Evolutionary conservation across 2,888 invertebrate species (phyloP).

Genomic region (Eilema depressum): DNA sequence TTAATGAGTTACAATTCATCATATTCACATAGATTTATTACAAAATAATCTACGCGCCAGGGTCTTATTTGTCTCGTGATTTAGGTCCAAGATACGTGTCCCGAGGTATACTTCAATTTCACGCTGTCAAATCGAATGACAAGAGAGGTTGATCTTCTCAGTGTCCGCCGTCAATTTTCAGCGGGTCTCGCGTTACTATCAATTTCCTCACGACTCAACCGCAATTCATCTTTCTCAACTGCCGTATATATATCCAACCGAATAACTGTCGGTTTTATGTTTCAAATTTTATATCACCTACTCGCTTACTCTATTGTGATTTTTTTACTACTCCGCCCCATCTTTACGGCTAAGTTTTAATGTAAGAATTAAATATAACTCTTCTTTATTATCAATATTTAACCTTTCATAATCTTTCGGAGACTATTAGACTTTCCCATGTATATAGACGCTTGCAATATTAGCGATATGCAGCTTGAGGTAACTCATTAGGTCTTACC

Average conservation of each 20-base stretch:
- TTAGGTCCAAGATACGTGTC: too few relatives aligned
- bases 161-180: constrained; percentile 60
- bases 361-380: background rate
- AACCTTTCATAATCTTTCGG: background rate
- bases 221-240: constrained; percentile 62
- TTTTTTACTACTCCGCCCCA: constrained; percentile 48
- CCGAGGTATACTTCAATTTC: constrained; percentile 59
- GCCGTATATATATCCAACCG: constrained; percentile 47
- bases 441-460: background rate
- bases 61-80: too few relatives aligned
- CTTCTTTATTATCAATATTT: background rate
- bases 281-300: constrained; percentile 60
- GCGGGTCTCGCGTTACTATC: constrained; percentile 54
- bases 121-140: constrained; percentile 66
- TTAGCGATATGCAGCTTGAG: background rate
- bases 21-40: too few relatives aligned
- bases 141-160: constrained; percentile 53
- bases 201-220: constrained; percentile 61
- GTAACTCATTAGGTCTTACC: background rate
- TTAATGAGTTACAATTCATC: too few relatives aligned
- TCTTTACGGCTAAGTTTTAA: constrained; percentile 48
- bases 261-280: constrained; percentile 60
- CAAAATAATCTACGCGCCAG: too few relatives aligned
- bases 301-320: constrained; percentile 56
- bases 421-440: background rate